These are phyloP conservation scores for Xestia xanthographa DNA, from an alignment of 2,888 invertebrate genomes.

Conservation along the genomic window DNA sequence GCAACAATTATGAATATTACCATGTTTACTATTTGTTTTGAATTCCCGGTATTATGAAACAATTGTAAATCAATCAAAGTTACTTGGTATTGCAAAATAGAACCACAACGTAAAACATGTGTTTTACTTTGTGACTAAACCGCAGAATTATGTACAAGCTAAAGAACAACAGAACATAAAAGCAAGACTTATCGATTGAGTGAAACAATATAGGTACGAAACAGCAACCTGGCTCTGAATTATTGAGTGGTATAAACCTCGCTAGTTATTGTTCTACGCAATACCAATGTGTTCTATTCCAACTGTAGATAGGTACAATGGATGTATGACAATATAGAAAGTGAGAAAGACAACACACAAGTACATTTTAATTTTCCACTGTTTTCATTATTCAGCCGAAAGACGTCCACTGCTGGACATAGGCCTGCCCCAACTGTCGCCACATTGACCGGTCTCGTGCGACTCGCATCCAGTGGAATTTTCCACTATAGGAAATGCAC, in stretches of 20 bases:
- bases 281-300: background rate
- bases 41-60: background rate
- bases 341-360: background rate
- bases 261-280: constrained; percentile 26
- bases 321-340: background rate
- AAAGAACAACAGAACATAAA: constrained; percentile 17
- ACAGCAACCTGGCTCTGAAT: constrained; percentile 22
- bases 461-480: too few relatives aligned
- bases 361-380: background rate
- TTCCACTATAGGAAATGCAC: too few relatives aligned
- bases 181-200: constrained; percentile 48
- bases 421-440: too few relatives aligned
- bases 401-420: too few relatives aligned
- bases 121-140: constrained; percentile 27
- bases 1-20: background rate
- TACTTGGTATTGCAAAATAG: background rate
- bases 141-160: constrained; percentile 2
- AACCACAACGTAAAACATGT: constrained; percentile 12
- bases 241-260: constrained; percentile 37
- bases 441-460: too few relatives aligned
- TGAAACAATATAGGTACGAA: constrained; percentile 20
- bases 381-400: too few relatives aligned
- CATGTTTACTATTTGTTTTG: background rate
- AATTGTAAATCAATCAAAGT: background rate
- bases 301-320: background rate